phyloP scores from a whole-genome alignment of 2,797 vertebrate genomes.

The Thalassophryne amazonica region DNA sequence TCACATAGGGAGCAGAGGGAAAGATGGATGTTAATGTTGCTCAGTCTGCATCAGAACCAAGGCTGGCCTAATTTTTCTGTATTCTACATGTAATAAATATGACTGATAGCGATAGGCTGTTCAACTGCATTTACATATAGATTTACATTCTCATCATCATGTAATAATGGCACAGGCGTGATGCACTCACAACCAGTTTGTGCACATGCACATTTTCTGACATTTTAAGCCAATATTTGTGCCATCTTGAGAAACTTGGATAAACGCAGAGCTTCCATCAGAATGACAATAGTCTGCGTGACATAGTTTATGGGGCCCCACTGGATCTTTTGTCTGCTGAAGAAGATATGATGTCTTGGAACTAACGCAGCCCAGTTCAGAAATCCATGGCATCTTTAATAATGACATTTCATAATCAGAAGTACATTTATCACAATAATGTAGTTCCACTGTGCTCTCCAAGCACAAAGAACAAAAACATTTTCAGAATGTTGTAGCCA shows the following conservation, averaged over 20 bases:
- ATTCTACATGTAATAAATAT: conserved; percentile 61
- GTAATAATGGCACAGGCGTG: conserved; percentile 60
- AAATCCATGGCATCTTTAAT: conserved; percentile 21
- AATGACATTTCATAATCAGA: conserved; percentile 33
- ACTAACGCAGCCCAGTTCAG: conserved; percentile 14
- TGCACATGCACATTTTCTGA: conserved; percentile 33
- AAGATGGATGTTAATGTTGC: conserved; percentile 57
- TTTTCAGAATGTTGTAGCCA: conserved; percentile 17
- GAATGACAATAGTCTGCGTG: conserved; percentile 24
- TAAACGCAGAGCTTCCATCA: conserved; percentile 33
- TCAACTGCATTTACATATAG: conserved; percentile 76
- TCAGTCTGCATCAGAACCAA: conserved; percentile 33
- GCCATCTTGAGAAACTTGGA: conserved; percentile 36
- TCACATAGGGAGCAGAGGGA: conserved; percentile 33
- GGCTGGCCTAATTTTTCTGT: conserved; percentile 51
- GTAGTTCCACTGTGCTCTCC: neutral
- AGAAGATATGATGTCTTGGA: conserved; percentile 10
- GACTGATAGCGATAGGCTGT: conserved; percentile 69
- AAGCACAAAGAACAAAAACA: neutral
- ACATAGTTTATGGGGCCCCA: neutral
- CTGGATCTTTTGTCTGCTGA: conserved; percentile 32
- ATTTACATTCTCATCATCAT: conserved; percentile 73
- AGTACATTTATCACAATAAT: conserved; percentile 7
- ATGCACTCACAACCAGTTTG: conserved; percentile 17
- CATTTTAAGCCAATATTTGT: conserved; percentile 56